Evolutionary conservation across 2,797 vertebrate genomes (phyloP).

Genomic region (Mallotus villosus): DNA sequence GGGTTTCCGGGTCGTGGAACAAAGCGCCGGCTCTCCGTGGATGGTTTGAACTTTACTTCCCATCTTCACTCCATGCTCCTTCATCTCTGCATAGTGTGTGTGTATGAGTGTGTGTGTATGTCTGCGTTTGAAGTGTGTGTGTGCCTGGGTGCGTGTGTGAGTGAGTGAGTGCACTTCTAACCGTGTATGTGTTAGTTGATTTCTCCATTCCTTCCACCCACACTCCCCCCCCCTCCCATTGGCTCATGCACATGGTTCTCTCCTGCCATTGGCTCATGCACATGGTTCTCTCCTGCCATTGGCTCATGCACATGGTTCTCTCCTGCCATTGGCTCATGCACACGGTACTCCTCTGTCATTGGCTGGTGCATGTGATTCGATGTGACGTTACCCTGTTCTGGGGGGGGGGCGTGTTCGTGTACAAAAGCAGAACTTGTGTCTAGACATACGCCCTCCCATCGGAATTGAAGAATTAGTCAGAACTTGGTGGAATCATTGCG

Average conservation of each 20-base stretch:
- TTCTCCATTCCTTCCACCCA: neutral
- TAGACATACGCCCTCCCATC: neutral
- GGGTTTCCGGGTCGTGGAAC: slow-evolving; percentile 57
- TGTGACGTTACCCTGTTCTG: slow-evolving; percentile 15
- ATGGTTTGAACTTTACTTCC: slow-evolving; percentile 72
- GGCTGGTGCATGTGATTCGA: slow-evolving; percentile 46
- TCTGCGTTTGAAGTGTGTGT: slow-evolving; percentile 17
- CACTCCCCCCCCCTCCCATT: slow-evolving; percentile 6
- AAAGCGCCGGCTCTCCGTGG: slow-evolving; percentile 66
- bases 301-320: slow-evolving; percentile 13
- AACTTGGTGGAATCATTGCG: neutral
- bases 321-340: slow-evolving; percentile 48
- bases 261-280: slow-evolving; percentile 30
- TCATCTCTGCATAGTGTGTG: slow-evolving; percentile 39
- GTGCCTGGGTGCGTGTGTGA: slow-evolving; percentile 4
- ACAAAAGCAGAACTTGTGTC: slow-evolving; percentile 47
- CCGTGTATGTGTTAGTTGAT: neutral
- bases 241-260: slow-evolving; percentile 21
- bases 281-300: slow-evolving; percentile 24
- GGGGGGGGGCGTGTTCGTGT: slow-evolving; percentile 17
- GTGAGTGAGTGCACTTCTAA: neutral
- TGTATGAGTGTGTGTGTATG: slow-evolving; percentile 27
- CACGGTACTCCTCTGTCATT: slow-evolving; percentile 27
- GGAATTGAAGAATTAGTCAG: neutral
- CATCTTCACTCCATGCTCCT: slow-evolving; percentile 52